Conservation (phyloP, 2,888 invertebrate species). For the Chloroclysta siterata region DNA sequence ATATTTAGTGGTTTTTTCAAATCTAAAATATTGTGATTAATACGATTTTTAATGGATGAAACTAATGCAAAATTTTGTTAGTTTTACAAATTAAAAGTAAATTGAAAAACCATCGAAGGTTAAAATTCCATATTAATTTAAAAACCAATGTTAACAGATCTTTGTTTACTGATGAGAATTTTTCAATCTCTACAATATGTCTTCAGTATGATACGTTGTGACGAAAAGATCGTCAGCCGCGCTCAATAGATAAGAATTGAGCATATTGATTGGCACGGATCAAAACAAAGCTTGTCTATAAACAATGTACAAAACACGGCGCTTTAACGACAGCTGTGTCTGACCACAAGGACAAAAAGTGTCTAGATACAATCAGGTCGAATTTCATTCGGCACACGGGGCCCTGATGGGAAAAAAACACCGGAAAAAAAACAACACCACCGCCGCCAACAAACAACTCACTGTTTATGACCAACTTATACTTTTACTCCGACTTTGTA, state of each 20-base stretch:
- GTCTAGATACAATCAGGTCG: conserved; percentile 81
- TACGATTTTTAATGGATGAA: conserved; percentile 27
- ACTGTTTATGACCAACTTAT: conserved; percentile 66
- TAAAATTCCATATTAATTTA: conserved; percentile 2
- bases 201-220: no score
- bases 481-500: conserved; percentile 54
- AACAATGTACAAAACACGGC: conserved; percentile 69
- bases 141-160: background rate
- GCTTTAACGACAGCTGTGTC: conserved; percentile 77
- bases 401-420: conserved; percentile 63
- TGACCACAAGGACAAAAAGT: conserved; percentile 82
- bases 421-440: conserved; percentile 58
- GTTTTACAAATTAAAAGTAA: conserved; percentile 17
- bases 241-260: no score
- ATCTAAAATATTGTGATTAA: conserved; percentile 34
- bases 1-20: conserved; percentile 31
- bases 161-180: background rate
- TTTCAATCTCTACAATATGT: background rate
- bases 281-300: conserved; percentile 61
- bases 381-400: conserved; percentile 74
- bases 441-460: conserved; percentile 71
- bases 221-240: no score
- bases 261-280: conserved; percentile 34
- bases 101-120: background rate
- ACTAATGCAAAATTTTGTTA: conserved; percentile 1